phyloP scores from a whole-genome alignment of 2,888 invertebrate species.

The Crioceris asparagi region DNA sequence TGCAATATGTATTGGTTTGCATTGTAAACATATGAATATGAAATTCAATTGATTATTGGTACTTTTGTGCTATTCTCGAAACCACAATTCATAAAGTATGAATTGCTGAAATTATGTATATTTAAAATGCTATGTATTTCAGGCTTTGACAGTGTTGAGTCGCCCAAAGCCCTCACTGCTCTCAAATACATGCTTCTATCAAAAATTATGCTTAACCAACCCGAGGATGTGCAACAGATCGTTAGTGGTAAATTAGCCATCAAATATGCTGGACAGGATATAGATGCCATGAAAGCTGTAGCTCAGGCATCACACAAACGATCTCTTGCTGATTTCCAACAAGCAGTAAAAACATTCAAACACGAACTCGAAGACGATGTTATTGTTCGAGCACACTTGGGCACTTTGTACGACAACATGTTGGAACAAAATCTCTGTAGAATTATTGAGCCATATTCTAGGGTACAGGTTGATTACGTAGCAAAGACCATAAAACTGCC shows the following conservation, averaged over 20 bases:
- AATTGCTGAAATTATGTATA: constrained; percentile 52
- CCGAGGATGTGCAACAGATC: constrained; percentile 91
- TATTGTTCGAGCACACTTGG: constrained; percentile 93
- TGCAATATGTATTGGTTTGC: no score
- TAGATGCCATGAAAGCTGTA: constrained; percentile 97
- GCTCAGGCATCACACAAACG: constrained; percentile 94
- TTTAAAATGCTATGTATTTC: no score
- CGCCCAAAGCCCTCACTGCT: constrained; percentile 83
- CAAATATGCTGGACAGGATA: constrained; percentile 89
- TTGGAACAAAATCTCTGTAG: constrained; percentile 97
- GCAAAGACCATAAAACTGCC: constrained; percentile 84
- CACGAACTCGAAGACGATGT: constrained; percentile 89
- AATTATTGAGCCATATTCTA: constrained; percentile 96
- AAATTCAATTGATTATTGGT: no score
- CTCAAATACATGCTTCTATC: constrained; percentile 98
- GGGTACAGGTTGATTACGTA: constrained; percentile 89
- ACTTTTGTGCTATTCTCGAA: no score
- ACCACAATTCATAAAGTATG: no score
- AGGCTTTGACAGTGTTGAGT: constrained; percentile 93
- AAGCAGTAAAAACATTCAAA: constrained; percentile 75
- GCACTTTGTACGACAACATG: constrained; percentile 95
- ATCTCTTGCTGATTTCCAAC: constrained; percentile 93
- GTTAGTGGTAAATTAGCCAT: constrained; percentile 94
- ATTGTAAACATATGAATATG: no score
- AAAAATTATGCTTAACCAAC: constrained; percentile 95